These are phyloP conservation scores for Diprion similis DNA, from an alignment of 1,140 invertebrate genomes.

Conservation along the genomic window DNA sequence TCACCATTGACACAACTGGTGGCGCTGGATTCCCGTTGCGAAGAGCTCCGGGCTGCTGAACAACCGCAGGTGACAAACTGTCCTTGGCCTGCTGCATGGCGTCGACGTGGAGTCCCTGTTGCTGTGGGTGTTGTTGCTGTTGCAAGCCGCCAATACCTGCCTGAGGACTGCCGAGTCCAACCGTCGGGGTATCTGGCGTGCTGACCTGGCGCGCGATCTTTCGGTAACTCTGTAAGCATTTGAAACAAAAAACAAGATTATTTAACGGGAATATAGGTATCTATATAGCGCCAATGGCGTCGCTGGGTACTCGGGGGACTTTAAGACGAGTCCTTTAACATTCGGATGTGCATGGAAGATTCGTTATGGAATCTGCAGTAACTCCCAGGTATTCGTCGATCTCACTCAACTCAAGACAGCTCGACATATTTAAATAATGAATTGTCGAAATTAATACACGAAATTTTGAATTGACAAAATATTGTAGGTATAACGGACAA, in stretches of 20 bases:
- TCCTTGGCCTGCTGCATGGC: constrained; percentile 62
- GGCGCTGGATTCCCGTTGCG: constrained; percentile 58
- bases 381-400: too few relatives aligned
- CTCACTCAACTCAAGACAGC: too few relatives aligned
- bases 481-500: too few relatives aligned
- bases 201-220: constrained; percentile 60
- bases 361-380: too few relatives aligned
- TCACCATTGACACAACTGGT: constrained; percentile 60
- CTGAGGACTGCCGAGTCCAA: constrained; percentile 59
- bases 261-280: background rate
- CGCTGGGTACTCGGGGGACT: too few relatives aligned
- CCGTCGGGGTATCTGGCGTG: constrained; percentile 57
- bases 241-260: background rate
- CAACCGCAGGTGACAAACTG: constrained; percentile 53
- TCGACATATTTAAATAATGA: too few relatives aligned
- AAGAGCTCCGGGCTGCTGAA: constrained; percentile 54
- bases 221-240: constrained; percentile 55
- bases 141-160: constrained; percentile 53
- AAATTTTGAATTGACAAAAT: too few relatives aligned
- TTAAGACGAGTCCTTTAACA: too few relatives aligned
- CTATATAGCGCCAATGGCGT: too few relatives aligned
- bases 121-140: constrained; percentile 44
- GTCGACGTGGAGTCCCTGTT: constrained; percentile 49
- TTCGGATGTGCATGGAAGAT: too few relatives aligned
- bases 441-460: too few relatives aligned